phyloP scores from a whole-genome alignment of 2,113 vertebrate species.

The Phocoena sinus region DNA sequence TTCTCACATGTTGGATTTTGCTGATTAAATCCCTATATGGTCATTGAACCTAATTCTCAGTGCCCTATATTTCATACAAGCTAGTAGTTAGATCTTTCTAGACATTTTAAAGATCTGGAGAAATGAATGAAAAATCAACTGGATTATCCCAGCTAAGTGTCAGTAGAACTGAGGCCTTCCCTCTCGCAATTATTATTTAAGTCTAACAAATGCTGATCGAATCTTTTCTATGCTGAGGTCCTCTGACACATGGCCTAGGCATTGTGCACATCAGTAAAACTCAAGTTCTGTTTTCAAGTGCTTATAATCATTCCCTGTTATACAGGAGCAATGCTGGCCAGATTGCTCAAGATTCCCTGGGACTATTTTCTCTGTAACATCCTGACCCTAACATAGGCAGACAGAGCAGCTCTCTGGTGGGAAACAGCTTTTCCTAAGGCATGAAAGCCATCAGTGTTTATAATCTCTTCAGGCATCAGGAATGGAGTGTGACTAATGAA shows the following conservation, averaged over 20 bases:
- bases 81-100: background rate
- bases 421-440: conserved; percentile 40
- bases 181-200: background rate
- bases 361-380: background rate
- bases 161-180: background rate
- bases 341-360: background rate
- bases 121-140: background rate
- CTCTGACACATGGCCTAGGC: background rate
- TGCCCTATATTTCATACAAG: background rate
- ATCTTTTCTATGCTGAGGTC: background rate
- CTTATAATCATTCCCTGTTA: background rate
- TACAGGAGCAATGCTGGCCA: background rate
- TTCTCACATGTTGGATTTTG: background rate
- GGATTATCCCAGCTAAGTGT: background rate
- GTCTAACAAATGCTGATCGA: background rate
- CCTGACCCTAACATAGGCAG: background rate
- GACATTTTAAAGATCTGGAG: background rate
- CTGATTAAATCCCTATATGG: background rate
- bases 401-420: background rate
- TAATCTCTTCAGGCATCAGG: background rate
- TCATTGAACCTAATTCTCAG: background rate
- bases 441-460: background rate
- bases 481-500: conserved; percentile 41
- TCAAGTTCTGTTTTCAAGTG: background rate
- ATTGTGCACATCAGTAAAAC: background rate